Evolutionary conservation across 2,113 vertebrate species (phyloP).

Genomic region (Ardeotis arabs): DNA sequence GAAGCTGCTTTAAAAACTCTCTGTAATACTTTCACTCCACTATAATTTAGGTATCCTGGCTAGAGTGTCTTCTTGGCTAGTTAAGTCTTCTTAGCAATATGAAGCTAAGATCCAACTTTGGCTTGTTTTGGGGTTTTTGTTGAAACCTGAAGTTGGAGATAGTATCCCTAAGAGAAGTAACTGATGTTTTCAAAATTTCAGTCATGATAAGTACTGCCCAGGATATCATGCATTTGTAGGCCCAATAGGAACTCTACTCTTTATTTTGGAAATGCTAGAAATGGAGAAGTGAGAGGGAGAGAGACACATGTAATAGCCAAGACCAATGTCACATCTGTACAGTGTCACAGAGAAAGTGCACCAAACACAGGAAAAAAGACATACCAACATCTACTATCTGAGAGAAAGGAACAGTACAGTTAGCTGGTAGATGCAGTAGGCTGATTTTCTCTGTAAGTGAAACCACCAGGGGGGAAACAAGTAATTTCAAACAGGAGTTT

Average conservation of each 20-base stretch:
- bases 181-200: background rate
- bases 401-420: background rate
- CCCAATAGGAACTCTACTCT: background rate
- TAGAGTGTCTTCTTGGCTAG: background rate
- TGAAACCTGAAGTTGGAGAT: background rate
- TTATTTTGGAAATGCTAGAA: background rate
- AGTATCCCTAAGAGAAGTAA: background rate
- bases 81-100: background rate
- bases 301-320: background rate
- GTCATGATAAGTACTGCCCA: background rate
- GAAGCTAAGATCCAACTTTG: background rate
- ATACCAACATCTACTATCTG: too few relatives aligned
- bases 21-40: background rate
- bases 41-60: background rate
- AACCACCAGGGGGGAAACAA: background rate
- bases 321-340: background rate
- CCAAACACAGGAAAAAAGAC: background rate
- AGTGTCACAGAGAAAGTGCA: rapidly evolving
- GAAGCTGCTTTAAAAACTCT: background rate
- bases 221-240: background rate
- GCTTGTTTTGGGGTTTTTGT: background rate
- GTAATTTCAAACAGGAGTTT: background rate
- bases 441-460: background rate
- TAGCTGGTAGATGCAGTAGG: background rate
- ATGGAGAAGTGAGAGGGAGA: background rate